Conservation (phyloP, 2,888 invertebrate genomes). For the Hyposoter didymator region DNA sequence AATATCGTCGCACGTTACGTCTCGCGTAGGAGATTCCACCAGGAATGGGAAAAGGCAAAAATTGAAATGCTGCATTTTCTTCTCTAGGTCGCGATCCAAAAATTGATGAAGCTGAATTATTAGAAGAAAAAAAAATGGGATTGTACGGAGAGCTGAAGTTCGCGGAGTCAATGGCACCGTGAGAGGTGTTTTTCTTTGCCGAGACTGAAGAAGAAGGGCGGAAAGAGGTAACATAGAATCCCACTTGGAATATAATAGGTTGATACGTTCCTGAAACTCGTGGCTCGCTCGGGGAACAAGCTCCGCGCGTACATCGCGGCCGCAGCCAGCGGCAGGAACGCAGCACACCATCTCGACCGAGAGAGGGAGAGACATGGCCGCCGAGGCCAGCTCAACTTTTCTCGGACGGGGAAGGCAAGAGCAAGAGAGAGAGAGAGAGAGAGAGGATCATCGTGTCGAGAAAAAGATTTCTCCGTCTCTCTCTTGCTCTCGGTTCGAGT, state of each 20-base stretch:
- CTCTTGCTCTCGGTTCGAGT: slow-evolving; percentile 41
- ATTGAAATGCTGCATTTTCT: background rate
- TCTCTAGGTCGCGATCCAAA: background rate
- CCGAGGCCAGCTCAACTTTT: slow-evolving; percentile 82
- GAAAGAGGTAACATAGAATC: slow-evolving; percentile 65
- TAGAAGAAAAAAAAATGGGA: slow-evolving; percentile 7
- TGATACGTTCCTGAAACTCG: slow-evolving; percentile 55
- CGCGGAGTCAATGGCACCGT: slow-evolving; percentile 58
- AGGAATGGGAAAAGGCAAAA: background rate
- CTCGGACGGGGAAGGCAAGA: slow-evolving; percentile 59
- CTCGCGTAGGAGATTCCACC: background rate
- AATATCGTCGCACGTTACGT: too few relatives aligned
- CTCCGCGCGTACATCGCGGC: slow-evolving; percentile 67
- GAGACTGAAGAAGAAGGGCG: slow-evolving; percentile 55
- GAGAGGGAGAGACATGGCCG: slow-evolving; percentile 78
- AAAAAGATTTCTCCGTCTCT: slow-evolving; percentile 54
- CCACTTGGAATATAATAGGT: background rate
- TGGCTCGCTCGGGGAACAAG: slow-evolving; percentile 50
- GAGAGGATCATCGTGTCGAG: slow-evolving; percentile 26
- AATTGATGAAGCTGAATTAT: slow-evolving; percentile 9
- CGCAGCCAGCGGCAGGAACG: slow-evolving; percentile 73
- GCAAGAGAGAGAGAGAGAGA: slow-evolving; percentile 7
- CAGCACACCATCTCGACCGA: slow-evolving; percentile 65
- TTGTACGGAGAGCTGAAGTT: slow-evolving; percentile 7
- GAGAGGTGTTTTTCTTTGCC: slow-evolving; percentile 42